Evolutionary conservation across 2,888 invertebrate genomes (phyloP), one percentile per base, ranked within the genome.

Genomic region (Phyllotreta striolata): DNA sequence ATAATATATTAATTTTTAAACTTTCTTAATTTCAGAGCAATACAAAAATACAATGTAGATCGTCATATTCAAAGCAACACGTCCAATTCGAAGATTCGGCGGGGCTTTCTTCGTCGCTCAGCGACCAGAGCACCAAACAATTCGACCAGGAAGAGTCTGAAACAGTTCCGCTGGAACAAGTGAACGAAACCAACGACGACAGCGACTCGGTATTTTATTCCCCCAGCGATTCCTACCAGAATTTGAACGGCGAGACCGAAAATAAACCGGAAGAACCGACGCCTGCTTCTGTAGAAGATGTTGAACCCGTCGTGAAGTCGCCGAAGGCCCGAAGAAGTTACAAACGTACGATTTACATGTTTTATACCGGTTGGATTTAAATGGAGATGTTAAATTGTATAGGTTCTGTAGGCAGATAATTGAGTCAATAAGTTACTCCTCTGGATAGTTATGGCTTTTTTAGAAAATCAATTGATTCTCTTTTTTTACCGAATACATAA

Each of bases 271-370:
- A 24, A 24, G 24, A 24, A 24, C 24, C 24, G 24, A 24, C 41
- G 10, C 5, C 41, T 41, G 41, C 3, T 1, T 3, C 5, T 3
- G 10, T 41, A n/a, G 41, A 37, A 39, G 24, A 34, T 8, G 41
- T 1, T 7, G 57, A 54, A n/a, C 39, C 41, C 24, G 51, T 44
- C 7, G 24, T 63, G 10, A 41, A 57, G 35, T 74, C 77, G 39
- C 77, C 77, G 3, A 75, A 62, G 56, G 71, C 72, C 9, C 71
- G 78, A 63, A 72, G 67, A 64, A 78, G 77, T 67, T 78, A 77
- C 58, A 77, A 73, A 70, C 70, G 77, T 77, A 64, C 71, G 72
- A 71, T 41, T 43, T 24, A 40, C 40, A 41, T 35, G 12, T 10
- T 46, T 46, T 24, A 24, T 24, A 24, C 24, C 24, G n/a, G n/a